phyloP scores from a whole-genome alignment of 2,888 invertebrate species.

The Volucella inanis region DNA sequence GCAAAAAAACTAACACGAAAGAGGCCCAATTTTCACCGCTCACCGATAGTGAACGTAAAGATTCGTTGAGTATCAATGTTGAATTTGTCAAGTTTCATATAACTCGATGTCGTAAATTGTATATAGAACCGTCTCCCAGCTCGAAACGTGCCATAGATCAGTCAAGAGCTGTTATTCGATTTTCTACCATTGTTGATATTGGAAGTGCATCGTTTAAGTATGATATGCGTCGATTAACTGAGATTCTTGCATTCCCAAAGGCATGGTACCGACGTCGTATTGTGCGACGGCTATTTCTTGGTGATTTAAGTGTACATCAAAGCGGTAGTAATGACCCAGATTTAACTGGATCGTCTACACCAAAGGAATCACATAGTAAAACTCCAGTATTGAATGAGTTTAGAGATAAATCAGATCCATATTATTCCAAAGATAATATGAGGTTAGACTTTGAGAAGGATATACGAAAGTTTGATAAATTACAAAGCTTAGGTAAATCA shows the following conservation, averaged over 20 bases:
- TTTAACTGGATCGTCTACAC: constrained; percentile 78
- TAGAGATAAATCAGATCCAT: constrained; percentile 76
- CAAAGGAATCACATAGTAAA: constrained; percentile 75
- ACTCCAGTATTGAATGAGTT: constrained; percentile 77
- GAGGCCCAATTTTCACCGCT: constrained; percentile 94
- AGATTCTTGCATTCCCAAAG: constrained; percentile 98
- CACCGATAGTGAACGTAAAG: constrained; percentile 95
- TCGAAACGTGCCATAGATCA: constrained; percentile 85
- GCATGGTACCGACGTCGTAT: constrained; percentile 99
- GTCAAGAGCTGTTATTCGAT: constrained; percentile 93
- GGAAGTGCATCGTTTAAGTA: constrained; percentile 98
- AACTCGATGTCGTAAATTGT: constrained; percentile 94
- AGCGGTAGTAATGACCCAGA: constrained; percentile 77
- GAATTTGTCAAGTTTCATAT: constrained; percentile 98
- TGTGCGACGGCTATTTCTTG: constrained; percentile 94
- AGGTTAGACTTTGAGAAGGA: constrained; percentile 85
- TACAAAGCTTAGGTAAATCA: constrained; percentile 85
- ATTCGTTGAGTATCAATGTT: constrained; percentile 97
- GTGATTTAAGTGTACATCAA: constrained; percentile 90
- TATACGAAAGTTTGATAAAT: constrained; percentile 83
- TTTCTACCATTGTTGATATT: constrained; percentile 97
- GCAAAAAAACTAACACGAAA: constrained; percentile 91
- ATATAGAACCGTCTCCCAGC: constrained; percentile 85
- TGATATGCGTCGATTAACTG: constrained; percentile 98
- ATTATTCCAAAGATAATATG: constrained; percentile 85